A percentile compares a stretch with the other conserved stretches of the same genome.
These are phyloP conservation scores for Heliangelus exortis DNA, from an alignment of 2,797 vertebrate species.

Conservation along the genomic window DNA sequence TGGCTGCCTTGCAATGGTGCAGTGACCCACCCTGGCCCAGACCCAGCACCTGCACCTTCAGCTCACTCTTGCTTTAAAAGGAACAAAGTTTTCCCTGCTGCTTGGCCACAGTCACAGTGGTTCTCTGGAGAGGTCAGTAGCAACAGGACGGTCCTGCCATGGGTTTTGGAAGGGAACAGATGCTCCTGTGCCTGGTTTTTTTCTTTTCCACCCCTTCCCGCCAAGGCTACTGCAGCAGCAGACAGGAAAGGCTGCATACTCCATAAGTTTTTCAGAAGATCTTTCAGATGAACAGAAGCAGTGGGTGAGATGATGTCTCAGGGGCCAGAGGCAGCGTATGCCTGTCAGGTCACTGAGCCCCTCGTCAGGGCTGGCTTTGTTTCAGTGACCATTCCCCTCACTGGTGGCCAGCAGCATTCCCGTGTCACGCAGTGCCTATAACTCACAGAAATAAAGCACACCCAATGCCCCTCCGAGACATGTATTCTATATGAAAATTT, in stretches of 20 bases:
- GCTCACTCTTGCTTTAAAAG: neutral
- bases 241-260: neutral
- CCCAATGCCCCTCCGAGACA: conserved; percentile 74
- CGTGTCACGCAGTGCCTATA: conserved; percentile 69
- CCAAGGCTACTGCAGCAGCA: neutral
- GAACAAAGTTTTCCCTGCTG: neutral
- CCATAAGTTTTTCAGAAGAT: neutral
- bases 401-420: conserved; percentile 40
- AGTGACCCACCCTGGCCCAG: neutral
- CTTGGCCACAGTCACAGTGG: rapidly evolving
- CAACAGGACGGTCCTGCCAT: rapidly evolving
- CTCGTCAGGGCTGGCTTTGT: conserved; percentile 29
- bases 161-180: neutral
- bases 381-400: conserved; percentile 12
- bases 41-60: neutral
- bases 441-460: conserved; percentile 82
- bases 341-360: neutral
- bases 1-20: neutral
- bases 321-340: neutral
- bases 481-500: conserved; percentile 86
- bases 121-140: neutral
- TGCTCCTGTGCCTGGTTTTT: rapidly evolving
- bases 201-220: neutral
- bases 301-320: neutral
- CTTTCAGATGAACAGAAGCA: neutral